Conservation (phyloP, 1,140 invertebrate genomes). For the Nymphalis io region DNA sequence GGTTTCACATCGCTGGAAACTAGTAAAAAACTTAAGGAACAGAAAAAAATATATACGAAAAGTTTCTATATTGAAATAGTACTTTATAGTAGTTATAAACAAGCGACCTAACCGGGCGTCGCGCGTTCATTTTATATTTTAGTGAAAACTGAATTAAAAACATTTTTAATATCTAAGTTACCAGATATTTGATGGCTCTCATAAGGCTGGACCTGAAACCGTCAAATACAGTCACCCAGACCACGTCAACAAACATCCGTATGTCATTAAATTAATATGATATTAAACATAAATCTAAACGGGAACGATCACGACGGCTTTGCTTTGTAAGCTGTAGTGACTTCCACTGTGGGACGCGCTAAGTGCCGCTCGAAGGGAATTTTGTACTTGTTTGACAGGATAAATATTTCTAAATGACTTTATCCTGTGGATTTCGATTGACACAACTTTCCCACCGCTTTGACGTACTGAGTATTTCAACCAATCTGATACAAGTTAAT, state of each 20-base stretch:
- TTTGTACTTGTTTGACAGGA: constrained; percentile 8
- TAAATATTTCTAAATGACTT: constrained; percentile 4
- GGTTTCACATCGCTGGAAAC: no score
- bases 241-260: not conserved
- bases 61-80: no score
- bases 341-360: not conserved
- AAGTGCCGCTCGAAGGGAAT: not conserved
- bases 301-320: not conserved
- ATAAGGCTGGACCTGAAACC: no score
- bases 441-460: not conserved
- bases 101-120: no score
- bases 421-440: not conserved
- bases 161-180: no score
- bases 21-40: no score
- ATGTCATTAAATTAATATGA: not conserved
- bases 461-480: not conserved
- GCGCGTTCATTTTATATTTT: no score
- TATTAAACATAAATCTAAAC: not conserved
- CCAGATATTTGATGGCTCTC: no score
- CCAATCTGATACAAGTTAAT: not conserved
- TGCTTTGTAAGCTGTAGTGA: not conserved
- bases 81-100: no score
- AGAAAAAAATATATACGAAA: no score
- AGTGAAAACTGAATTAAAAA: no score
- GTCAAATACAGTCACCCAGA: no score